Percentiles rank a stretch among this genome's conserved stretches.
These are phyloP conservation scores for Ormyrus rosae DNA, from an alignment of 2,888 invertebrate species.

Conservation along the genomic window DNA sequence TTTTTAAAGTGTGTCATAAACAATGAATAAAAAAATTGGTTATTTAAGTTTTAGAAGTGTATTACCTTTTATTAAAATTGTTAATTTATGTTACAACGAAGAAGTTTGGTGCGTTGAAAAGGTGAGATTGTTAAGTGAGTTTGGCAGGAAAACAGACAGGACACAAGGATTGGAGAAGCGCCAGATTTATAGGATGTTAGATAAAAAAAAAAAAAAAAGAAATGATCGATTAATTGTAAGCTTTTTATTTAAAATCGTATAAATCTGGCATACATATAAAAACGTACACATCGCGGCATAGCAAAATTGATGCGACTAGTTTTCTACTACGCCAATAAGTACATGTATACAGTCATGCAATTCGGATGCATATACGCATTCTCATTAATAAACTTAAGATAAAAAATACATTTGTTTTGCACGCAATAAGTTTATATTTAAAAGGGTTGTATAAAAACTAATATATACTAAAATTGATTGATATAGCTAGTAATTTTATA, in stretches of 20 bases:
- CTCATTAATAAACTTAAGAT: not conserved
- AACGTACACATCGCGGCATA: conserved; percentile 41
- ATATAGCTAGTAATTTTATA: not conserved
- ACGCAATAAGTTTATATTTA: too few species aligned
- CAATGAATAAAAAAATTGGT: too few species aligned
- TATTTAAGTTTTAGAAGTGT: too few species aligned
- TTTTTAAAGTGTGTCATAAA: too few species aligned
- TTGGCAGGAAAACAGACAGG: conserved; percentile 17
- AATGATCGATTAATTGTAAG: conserved; percentile 59
- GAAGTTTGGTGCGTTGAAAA: too few species aligned
- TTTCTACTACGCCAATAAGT: conserved; percentile 46
- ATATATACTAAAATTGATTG: not conserved
- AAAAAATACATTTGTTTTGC: too few species aligned
- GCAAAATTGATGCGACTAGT: conserved; percentile 57
- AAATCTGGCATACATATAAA: conserved; percentile 68
- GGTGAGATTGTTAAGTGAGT: not conserved
- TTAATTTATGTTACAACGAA: too few species aligned
- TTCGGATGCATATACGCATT: conserved; percentile 13
- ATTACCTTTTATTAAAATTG: too few species aligned
- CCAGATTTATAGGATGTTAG: conserved; percentile 72
- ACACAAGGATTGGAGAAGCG: conserved; percentile 50
- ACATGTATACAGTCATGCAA: conserved; percentile 34
- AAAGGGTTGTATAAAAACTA: not conserved
- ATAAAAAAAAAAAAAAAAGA: conserved; percentile 61
- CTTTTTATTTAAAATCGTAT: conserved; percentile 72